Evolutionary conservation across 2,888 invertebrate species (phyloP).

Genomic region (Anagyrus pseudococci): DNA sequence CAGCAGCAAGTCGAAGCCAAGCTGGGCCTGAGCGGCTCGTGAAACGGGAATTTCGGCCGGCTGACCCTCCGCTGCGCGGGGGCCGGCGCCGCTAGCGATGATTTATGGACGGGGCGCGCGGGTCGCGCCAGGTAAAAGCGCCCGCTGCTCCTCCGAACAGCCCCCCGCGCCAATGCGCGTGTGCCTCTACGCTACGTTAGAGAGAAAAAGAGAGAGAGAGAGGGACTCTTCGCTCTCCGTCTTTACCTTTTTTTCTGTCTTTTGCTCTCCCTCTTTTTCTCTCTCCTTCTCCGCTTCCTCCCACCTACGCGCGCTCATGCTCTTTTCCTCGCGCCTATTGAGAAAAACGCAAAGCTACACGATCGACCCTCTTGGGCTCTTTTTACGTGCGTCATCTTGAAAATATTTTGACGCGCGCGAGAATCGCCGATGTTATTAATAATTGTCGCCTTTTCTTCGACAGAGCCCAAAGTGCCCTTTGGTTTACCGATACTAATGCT

Average conservation of each 20-base stretch:
- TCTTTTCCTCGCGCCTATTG: no score
- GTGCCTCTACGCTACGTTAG: no score
- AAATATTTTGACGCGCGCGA: slow-evolving; percentile 54
- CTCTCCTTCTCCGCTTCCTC: background rate
- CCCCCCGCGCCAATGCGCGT: background rate
- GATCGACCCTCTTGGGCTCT: slow-evolving; percentile 18
- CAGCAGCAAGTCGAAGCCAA: slow-evolving; percentile 36
- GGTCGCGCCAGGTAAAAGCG: slow-evolving; percentile 51
- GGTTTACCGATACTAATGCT: background rate
- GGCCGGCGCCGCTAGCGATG: slow-evolving; percentile 42
- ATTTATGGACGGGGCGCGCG: slow-evolving; percentile 49
- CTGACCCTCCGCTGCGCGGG: slow-evolving; percentile 39
- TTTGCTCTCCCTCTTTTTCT: background rate
- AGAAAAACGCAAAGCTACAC: no score
- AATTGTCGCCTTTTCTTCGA: background rate
- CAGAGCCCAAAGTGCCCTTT: background rate
- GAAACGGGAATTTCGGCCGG: slow-evolving; percentile 50
- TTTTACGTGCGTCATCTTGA: slow-evolving; percentile 45
- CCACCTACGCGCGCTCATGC: background rate
- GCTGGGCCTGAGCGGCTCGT: slow-evolving; percentile 48
- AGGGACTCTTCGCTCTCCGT: no score
- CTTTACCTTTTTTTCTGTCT: slow-evolving; percentile 7
- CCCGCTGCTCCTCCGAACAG: background rate
- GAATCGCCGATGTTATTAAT: slow-evolving; percentile 39
- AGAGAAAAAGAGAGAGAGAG: no score